phyloP scores from a whole-genome alignment of 2,888 invertebrate genomes.

The Rhaphigaster nebulosa region DNA sequence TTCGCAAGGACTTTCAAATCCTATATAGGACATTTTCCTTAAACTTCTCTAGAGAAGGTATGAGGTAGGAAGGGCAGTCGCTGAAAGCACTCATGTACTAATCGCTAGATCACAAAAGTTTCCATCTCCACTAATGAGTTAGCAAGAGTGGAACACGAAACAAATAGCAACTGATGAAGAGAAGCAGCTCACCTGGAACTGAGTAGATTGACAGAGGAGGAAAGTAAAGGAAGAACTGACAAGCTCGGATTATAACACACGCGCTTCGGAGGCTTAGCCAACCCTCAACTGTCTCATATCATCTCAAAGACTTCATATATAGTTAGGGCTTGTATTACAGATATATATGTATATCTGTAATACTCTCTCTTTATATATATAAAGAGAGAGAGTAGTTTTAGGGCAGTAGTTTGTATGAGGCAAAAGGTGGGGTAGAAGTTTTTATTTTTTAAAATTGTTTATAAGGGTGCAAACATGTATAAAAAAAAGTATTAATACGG shows the following conservation, averaged over 20 bases:
- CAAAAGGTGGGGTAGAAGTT: too few species aligned
- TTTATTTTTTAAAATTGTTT: too few species aligned
- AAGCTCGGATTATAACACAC: constrained; percentile 5
- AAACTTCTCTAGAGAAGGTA: background rate
- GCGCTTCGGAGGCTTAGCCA: background rate
- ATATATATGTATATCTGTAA: too few species aligned
- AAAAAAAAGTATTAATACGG: too few species aligned
- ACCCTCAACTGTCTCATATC: background rate
- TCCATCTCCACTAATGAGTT: background rate
- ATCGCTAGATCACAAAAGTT: background rate
- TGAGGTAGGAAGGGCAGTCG: background rate
- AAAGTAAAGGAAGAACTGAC: constrained; percentile 17
- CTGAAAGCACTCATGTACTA: background rate
- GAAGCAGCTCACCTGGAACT: constrained; percentile 14
- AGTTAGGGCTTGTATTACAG: too few species aligned
- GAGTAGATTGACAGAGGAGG: background rate
- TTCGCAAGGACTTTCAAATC: background rate
- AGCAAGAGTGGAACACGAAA: background rate
- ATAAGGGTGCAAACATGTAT: too few species aligned
- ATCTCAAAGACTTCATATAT: background rate
- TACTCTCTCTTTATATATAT: too few species aligned
- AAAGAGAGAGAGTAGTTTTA: too few species aligned
- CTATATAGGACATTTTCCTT: background rate
- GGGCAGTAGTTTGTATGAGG: too few species aligned
- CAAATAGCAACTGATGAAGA: constrained; percentile 6